Evolutionary conservation across 2,113 vertebrate genomes (phyloP).

Genomic region (Pimephales promelas): DNA sequence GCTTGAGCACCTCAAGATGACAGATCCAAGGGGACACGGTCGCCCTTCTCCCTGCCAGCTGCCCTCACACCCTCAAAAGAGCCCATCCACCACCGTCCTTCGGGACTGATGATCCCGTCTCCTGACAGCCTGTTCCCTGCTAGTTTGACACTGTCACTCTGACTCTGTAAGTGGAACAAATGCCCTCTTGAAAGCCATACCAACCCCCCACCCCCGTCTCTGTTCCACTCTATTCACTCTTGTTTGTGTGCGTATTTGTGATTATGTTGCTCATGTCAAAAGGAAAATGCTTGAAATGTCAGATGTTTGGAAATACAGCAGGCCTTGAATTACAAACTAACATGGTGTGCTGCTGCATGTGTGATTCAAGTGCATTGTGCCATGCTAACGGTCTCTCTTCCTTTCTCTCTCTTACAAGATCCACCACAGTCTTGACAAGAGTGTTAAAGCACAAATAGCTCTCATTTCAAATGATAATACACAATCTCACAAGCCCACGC

Average conservation of each 20-base stretch:
- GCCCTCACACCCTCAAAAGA: conserved; percentile 73
- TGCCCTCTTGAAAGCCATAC: conserved; percentile 44
- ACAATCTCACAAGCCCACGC: conserved; percentile 93
- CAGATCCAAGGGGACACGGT: conserved; percentile 77
- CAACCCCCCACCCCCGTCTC: conserved; percentile 38
- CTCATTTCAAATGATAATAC: conserved; percentile 99
- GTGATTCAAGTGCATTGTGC: conserved; percentile 19
- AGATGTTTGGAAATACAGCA: conserved; percentile 33
- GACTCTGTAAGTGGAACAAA: conserved; percentile 54
- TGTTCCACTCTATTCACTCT: conserved; percentile 64
- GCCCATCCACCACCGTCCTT: conserved; percentile 33
- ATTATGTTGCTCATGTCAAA: conserved; percentile 47
- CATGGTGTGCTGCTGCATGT: conserved; percentile 31
- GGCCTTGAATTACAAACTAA: conserved; percentile 22
- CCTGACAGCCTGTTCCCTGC: conserved; percentile 52
- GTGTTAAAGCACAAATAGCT: conserved; percentile 98
- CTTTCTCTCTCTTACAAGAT: conserved; percentile 48
- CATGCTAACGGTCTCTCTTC: conserved; percentile 10
- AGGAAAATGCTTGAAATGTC: conserved; percentile 28
- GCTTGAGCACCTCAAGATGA: conserved; percentile 67
- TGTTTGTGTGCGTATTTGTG: conserved; percentile 32
- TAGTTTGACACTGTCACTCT: conserved; percentile 54
- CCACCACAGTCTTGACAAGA: conserved; percentile 88
- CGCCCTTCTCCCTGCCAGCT: conserved; percentile 80
- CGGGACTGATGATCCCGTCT: conserved; percentile 62